phyloP scores from a whole-genome alignment of 2,888 invertebrate genomes.

The Agrotis ipsilon region DNA sequence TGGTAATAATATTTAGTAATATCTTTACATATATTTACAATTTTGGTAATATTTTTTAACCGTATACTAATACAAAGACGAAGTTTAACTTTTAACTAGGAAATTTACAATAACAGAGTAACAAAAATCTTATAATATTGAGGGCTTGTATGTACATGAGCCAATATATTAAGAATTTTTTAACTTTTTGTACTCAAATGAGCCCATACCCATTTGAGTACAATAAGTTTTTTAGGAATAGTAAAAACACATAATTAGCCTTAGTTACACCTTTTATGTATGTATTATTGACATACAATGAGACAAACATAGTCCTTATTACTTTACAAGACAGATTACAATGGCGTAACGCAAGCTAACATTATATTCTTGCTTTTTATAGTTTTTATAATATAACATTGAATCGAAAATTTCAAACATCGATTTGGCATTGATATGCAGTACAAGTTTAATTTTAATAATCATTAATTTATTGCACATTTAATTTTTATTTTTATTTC shows the following conservation, averaged over 20 bases:
- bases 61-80: conserved; percentile 88
- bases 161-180: conserved; percentile 70
- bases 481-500: conserved; percentile 74
- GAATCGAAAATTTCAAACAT: conserved; percentile 76
- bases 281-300: conserved; percentile 10
- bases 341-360: conserved; percentile 45
- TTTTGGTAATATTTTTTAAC: conserved; percentile 88
- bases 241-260: conserved; percentile 39
- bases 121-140: conserved; percentile 80
- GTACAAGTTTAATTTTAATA: conserved; percentile 77
- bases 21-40: conserved; percentile 91
- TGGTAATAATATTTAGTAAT: conserved; percentile 91
- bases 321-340: conserved; percentile 18
- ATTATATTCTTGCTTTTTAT: conserved; percentile 46
- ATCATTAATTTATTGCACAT: conserved; percentile 86
- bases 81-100: conserved; percentile 83
- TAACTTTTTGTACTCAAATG: conserved; percentile 22
- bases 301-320: conserved; percentile 12
- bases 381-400: conserved; percentile 52
- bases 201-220: conserved; percentile 27
- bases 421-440: conserved; percentile 89
- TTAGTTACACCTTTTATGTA: conserved; percentile 31
- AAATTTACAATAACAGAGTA: conserved; percentile 87
- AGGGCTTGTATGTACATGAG: conserved; percentile 82
- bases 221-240: conserved; percentile 18